These are phyloP conservation scores for Cheilosia scutellata DNA, from an alignment of 2,888 invertebrate species.

Conservation along the genomic window DNA sequence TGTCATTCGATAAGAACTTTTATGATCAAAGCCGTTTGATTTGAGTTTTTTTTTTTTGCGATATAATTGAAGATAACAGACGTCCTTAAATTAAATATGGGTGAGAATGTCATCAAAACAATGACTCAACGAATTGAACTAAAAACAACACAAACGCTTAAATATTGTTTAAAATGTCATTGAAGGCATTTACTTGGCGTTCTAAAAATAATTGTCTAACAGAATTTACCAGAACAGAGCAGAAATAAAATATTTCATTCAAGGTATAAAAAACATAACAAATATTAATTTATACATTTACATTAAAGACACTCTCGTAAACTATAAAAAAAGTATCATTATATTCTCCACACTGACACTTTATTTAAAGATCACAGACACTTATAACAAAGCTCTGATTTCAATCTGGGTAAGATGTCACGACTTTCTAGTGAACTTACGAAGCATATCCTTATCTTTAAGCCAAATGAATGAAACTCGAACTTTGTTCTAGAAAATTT, in stretches of 20 bases:
- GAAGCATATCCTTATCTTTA: slow-evolving; percentile 36
- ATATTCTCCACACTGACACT: not conserved
- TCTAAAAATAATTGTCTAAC: too few species aligned
- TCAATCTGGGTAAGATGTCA: not conserved
- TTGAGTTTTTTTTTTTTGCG: not conserved
- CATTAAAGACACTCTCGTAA: too few species aligned
- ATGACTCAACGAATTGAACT: not conserved
- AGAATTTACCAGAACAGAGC: too few species aligned
- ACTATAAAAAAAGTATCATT: too few species aligned
- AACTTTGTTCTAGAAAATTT: slow-evolving; percentile 18
- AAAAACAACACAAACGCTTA: not conserved
- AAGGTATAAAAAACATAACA: too few species aligned
- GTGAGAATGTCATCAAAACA: not conserved
- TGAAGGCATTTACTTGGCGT: too few species aligned
- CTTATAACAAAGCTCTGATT: not conserved
- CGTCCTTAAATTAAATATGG: not conserved
- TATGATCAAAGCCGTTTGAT: not conserved
- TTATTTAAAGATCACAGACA: not conserved
- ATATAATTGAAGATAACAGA: not conserved
- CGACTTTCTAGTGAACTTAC: not conserved
- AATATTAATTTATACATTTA: too few species aligned
- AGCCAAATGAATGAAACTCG: slow-evolving; percentile 13
- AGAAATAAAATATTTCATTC: too few species aligned
- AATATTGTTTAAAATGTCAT: too few species aligned
- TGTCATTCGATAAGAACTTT: not conserved